Percentiles rank a stretch among this genome's conserved stretches.
Evolutionary conservation across 2,797 vertebrate species (phyloP).

Genomic region (Amblyraja radiata): DNA sequence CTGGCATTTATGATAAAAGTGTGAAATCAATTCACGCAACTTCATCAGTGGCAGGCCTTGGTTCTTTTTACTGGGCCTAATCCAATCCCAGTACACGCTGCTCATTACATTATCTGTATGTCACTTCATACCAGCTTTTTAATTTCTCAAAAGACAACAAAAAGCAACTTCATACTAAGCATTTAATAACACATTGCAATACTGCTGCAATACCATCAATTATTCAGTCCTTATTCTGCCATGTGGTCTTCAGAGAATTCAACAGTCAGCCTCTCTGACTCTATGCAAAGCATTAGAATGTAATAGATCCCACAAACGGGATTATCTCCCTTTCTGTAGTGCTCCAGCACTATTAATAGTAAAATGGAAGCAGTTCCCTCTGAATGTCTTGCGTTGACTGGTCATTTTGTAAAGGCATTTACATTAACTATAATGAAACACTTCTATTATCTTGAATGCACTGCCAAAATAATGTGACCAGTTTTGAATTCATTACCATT

Average conservation of each 20-base stretch:
- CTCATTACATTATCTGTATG: background rate
- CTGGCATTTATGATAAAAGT: background rate
- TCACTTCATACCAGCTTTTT: background rate
- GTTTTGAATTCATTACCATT: background rate
- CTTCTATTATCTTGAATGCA: background rate
- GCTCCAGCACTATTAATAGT: background rate
- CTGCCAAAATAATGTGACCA: background rate
- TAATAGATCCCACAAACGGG: background rate
- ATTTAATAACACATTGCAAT: slow-evolving; percentile 31
- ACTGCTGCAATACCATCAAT: slow-evolving; percentile 34
- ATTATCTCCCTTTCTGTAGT: background rate
- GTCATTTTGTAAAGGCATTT: background rate
- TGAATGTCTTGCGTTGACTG: background rate
- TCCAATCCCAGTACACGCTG: background rate
- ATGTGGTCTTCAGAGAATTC: slow-evolving; percentile 13
- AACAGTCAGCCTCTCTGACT: slow-evolving; percentile 30
- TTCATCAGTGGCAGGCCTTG: background rate
- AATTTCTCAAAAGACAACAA: slow-evolving; percentile 31
- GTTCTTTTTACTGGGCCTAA: background rate
- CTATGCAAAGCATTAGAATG: slow-evolving; percentile 25
- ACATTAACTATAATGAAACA: slow-evolving; percentile 6
- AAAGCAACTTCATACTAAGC: slow-evolving; percentile 32
- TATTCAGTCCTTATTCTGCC: slow-evolving; percentile 29
- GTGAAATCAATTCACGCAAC: background rate
- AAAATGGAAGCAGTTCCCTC: background rate